Evolutionary conservation across 2,888 invertebrate genomes (phyloP), one percentile per base, ranked within the genome.

Genomic region (Drosophila pseudotakahashii): DNA sequence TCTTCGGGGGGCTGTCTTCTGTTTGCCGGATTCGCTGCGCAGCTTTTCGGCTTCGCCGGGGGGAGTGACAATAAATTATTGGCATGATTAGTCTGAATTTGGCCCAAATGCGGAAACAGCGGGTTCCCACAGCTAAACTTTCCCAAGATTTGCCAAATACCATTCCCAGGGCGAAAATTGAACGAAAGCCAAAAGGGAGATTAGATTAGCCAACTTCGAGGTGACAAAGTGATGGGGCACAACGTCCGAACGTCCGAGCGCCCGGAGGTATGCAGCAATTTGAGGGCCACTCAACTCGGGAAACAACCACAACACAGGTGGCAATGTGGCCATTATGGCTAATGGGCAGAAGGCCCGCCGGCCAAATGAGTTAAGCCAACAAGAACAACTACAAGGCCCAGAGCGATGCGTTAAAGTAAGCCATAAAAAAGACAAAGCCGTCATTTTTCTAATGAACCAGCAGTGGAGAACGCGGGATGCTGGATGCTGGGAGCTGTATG

Each of bases 41-140:
- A 71, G 87, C 73, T 78, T 75, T 63, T 34, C 45, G 63, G 58
- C 67, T 63, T 66, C 52, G 41, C 52, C 52, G 66, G 74, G 83
- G 83, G 77, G 71, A 80, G 81, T 89, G 87, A 87, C 89, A 87
- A 89, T 89, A 89, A 87, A 89, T 88, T 86, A 89, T 89, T 61
- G 77, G 75, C 54, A 85, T 88, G 89, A 86, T 86, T 86, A 86
- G 85, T 87, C 84, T 81, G 75, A 85, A 81, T 85, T 85, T 84
- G 78, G 79, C 53, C 63, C 37, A 70, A 64, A 70, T 72, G 75
- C 77, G 88, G 81, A 83, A 83, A 71, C 71, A 57, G 42, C 64
- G 41, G 67, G 53, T 67, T 73, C 73, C 73, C 73, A 73, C 61
- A 48, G 71, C 41, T 51, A 69, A 75, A 64, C 64, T 82, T 79